phyloP scores from a whole-genome alignment of 2,797 vertebrate species.

The Epinephelus coioides region DNA sequence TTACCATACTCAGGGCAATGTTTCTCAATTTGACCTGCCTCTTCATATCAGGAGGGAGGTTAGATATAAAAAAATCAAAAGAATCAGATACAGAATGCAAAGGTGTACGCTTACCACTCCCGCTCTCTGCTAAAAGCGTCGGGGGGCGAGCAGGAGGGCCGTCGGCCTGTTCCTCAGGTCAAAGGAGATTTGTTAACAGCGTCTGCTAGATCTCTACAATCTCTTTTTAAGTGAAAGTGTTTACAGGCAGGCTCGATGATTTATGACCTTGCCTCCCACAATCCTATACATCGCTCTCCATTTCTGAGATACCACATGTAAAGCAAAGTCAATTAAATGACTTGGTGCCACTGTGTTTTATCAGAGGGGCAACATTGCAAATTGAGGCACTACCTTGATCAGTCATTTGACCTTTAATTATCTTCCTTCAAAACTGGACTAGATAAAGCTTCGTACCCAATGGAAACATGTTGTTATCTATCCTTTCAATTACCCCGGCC shows the following conservation, averaged over 20 bases:
- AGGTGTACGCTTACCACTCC: neutral
- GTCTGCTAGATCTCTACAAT: slow-evolving; percentile 48
- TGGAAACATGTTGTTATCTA: slow-evolving; percentile 76
- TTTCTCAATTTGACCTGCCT: slow-evolving; percentile 78
- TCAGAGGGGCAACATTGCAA: slow-evolving; percentile 59
- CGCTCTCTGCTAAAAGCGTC: slow-evolving; percentile 33
- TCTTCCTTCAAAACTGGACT: slow-evolving; percentile 73
- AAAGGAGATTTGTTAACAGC: slow-evolving; percentile 71
- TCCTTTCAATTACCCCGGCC: slow-evolving; percentile 75
- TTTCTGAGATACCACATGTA: slow-evolving; percentile 75
- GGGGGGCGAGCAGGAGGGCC: neutral
- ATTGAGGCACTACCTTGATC: slow-evolving; percentile 67
- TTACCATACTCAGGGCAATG: slow-evolving; percentile 72
- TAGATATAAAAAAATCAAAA: slow-evolving; percentile 65
- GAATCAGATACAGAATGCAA: slow-evolving; percentile 34
- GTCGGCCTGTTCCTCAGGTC: slow-evolving; percentile 45
- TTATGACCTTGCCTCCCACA: slow-evolving; percentile 75
- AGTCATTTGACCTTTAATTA: slow-evolving; percentile 85
- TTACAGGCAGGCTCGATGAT: slow-evolving; percentile 72
- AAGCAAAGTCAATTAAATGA: slow-evolving; percentile 84
- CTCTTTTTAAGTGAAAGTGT: slow-evolving; percentile 64
- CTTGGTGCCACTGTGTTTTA: slow-evolving; percentile 74
- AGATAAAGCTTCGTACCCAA: slow-evolving; percentile 74
- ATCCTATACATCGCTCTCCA: slow-evolving; percentile 46
- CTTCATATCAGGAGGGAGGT: slow-evolving; percentile 68